Evolutionary conservation across 2,797 vertebrate species (phyloP).

Genomic region (Paedocypris micromegethes): DNA sequence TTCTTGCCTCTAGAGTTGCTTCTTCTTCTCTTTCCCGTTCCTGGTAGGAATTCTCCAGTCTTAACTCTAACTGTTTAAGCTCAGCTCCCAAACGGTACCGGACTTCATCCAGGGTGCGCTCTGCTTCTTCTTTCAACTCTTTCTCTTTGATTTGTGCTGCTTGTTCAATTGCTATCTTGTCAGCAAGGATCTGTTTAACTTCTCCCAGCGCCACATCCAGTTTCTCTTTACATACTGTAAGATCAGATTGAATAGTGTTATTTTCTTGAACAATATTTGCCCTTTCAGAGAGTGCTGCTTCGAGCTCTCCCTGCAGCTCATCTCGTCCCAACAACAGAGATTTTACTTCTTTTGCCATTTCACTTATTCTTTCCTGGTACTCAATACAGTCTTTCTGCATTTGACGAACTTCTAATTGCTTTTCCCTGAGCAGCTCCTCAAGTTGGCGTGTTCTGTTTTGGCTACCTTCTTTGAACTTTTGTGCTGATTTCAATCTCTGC

Average conservation of each 20-base stretch:
- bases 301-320: slow-evolving; percentile 72
- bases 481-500: slow-evolving; percentile 79
- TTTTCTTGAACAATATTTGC: slow-evolving; percentile 65
- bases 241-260: slow-evolving; percentile 68
- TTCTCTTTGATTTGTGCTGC: slow-evolving; percentile 66
- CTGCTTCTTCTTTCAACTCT: slow-evolving; percentile 67
- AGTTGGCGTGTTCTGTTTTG: slow-evolving; percentile 81
- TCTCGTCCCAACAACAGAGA: slow-evolving; percentile 72
- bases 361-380: slow-evolving; percentile 88
- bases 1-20: slow-evolving; percentile 65
- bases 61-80: slow-evolving; percentile 78
- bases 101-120: slow-evolving; percentile 78
- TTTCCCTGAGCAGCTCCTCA: slow-evolving; percentile 89
- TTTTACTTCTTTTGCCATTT: slow-evolving; percentile 79
- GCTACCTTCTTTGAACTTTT: slow-evolving; percentile 72
- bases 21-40: slow-evolving; percentile 74
- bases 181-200: slow-evolving; percentile 67
- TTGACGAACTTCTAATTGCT: slow-evolving; percentile 91
- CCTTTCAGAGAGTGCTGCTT: slow-evolving; percentile 60
- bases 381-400: slow-evolving; percentile 88
- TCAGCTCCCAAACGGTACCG: slow-evolving; percentile 80
- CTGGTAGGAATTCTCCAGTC: slow-evolving; percentile 70
- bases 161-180: slow-evolving; percentile 66
- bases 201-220: slow-evolving; percentile 77
- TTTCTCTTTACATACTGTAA: slow-evolving; percentile 67